Conservation (phyloP, 2,113 vertebrate species). For the Aviceda subcristata region DNA sequence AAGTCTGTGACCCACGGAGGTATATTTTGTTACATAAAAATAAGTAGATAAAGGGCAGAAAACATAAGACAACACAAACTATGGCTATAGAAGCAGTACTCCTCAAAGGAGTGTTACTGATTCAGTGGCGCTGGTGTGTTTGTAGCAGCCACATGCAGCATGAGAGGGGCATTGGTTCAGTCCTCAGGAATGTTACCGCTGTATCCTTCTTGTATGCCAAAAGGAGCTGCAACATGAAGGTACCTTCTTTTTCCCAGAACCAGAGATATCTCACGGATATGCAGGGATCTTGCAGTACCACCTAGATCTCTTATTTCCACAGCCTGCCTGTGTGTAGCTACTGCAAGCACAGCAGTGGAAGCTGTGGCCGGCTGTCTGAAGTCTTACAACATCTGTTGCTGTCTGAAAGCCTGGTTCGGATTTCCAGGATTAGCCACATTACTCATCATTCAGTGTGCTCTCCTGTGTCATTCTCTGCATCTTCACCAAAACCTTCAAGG, state of each 20-base stretch:
- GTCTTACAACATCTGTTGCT: not conserved
- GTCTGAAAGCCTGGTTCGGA: not conserved
- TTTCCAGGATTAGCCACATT: not conserved
- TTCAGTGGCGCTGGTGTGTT: not conserved
- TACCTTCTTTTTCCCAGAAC: not conserved
- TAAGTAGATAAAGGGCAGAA: not conserved
- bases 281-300: not conserved
- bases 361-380: slow-evolving; percentile 6
- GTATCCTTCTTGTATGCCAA: not conserved
- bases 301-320: not conserved
- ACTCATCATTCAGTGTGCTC: not conserved
- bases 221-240: not conserved
- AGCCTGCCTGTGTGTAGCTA: not conserved
- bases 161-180: not conserved
- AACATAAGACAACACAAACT: not conserved
- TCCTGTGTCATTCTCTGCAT: not conserved
- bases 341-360: not conserved
- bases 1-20: not conserved
- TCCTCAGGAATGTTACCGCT: not conserved
- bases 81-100: rapidly evolving
- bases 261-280: not conserved
- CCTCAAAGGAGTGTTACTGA: not conserved
- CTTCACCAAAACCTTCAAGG: not conserved
- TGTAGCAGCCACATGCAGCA: rapidly evolving
- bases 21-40: not conserved